phyloP scores from a whole-genome alignment of 2,797 vertebrate species.

The Otolemur crassicaudatus region DNA sequence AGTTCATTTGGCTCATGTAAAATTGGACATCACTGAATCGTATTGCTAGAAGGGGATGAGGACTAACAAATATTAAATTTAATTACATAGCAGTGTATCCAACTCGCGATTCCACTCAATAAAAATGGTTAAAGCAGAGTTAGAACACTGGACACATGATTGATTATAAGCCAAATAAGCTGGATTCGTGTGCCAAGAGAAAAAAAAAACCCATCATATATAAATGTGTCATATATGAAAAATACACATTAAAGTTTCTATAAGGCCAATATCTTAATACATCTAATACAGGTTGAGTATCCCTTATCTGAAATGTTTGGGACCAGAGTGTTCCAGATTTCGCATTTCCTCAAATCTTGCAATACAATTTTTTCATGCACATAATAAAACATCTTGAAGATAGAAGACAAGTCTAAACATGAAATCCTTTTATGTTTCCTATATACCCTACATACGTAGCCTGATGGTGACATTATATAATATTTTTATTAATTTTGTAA shows the following conservation, averaged over 20 bases:
- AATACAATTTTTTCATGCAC: not conserved
- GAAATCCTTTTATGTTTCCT: not conserved
- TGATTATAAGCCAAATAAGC: not conserved
- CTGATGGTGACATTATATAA: not conserved
- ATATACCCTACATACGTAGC: not conserved
- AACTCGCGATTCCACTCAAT: not conserved
- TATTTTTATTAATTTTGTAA: not conserved
- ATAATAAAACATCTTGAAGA: not conserved
- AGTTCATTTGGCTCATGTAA: not conserved
- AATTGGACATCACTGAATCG: not conserved
- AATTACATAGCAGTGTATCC: not conserved
- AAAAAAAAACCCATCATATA: not conserved
- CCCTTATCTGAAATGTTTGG: not conserved
- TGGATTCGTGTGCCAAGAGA: not conserved
- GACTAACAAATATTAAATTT: conserved; percentile 7
- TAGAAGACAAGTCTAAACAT: not conserved
- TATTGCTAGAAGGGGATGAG: not conserved
- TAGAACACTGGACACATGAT: not conserved
- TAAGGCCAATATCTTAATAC: not conserved
- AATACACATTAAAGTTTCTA: not conserved
- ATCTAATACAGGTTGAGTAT: not conserved
- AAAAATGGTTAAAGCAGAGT: not conserved
- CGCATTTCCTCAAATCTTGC: not conserved
- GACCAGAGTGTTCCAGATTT: not conserved
- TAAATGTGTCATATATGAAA: not conserved